Percentiles rank a stretch among this genome's conserved stretches.
Evolutionary conservation across 2,113 vertebrate genomes (phyloP).

Genomic region (Macrotis lagotis): DNA sequence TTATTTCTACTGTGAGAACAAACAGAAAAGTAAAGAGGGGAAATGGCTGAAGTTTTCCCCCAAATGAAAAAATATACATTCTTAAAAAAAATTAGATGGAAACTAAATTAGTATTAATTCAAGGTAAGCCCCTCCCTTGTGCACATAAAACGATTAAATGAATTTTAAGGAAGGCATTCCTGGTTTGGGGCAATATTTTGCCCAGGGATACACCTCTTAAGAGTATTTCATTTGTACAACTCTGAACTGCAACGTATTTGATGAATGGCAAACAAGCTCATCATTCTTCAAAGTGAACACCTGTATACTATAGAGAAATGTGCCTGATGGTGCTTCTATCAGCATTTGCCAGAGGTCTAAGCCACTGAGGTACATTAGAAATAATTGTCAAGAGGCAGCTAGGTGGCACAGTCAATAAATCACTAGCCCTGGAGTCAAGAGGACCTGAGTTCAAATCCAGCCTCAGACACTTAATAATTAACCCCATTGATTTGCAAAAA

Average conservation of each 20-base stretch:
- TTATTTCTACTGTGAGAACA: background rate
- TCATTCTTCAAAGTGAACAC: background rate
- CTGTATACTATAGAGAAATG: no score
- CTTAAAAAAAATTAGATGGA: constrained; percentile 31
- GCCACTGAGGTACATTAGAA: background rate
- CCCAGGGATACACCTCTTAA: constrained; percentile 37
- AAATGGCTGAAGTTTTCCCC: background rate
- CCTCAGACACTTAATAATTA: no score
- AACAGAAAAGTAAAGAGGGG: background rate
- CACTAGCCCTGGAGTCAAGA: no score
- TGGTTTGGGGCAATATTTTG: constrained; percentile 7
- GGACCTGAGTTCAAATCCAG: no score
- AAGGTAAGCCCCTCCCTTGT: background rate
- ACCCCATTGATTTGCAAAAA: no score
- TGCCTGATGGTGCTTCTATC: background rate
- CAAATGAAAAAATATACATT: background rate
- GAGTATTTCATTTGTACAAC: constrained; percentile 41
- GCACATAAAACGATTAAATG: constrained; percentile 9
- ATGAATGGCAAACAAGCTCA: constrained; percentile 38
- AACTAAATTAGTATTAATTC: constrained; percentile 47
- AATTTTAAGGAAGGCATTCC: background rate
- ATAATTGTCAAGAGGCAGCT: no score
- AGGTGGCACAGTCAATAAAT: no score
- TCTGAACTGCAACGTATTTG: background rate
- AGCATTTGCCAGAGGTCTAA: background rate